Base-by-base conservation (phyloP, 1,140 invertebrate genomes). In the Drosophila ohnishii region DNA sequence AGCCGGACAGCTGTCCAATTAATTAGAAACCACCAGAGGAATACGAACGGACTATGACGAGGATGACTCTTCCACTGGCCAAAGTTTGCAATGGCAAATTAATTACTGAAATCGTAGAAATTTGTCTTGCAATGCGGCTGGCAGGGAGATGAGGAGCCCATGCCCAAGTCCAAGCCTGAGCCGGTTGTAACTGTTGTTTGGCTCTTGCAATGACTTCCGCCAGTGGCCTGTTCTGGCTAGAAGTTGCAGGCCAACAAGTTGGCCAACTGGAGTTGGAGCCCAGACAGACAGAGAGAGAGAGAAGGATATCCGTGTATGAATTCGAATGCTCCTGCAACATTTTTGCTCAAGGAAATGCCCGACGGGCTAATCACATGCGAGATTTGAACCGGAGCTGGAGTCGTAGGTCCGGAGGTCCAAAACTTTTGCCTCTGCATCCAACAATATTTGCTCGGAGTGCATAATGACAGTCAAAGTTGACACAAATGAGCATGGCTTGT, bases 401-500 rank as follows among this genome's bases (percentile, higher is more conserved):
- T 11, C 19, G 44, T 30, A 16, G 11, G 37, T 61, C 40, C 40
- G 19, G 50, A 55, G 51, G 22, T 40, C 42, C 42, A 81, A 79
- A 88, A 88, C 69, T 87, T 87, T 80, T 66, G 63, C 75, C 71
- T 51, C 16, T 37, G 67, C 66, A 67, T 59, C 42, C 77, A 87
- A 80, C 75, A 90, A 88, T 87, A 87, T 87, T 90, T 90, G 74
- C 72, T 80, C 80, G 50, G 88, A 90, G 89, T 90, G 85, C 82
- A 90, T 90, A 90, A 90, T 90, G 89, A 90, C 89, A 90, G 83
- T 78, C 75, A 90, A 90, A 90, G 85, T 90, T 90, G 89, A 82
- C 82, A 82, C 80, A 90, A 90, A 90, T 90, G 90, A 90, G 85
- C 82, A 81, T 75, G 65, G 80, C 82, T 90, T 87, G 83, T 81